These are phyloP conservation scores for Cryptotermes secundus DNA, from an alignment of 1,140 invertebrate genomes.

Conservation along the genomic window DNA sequence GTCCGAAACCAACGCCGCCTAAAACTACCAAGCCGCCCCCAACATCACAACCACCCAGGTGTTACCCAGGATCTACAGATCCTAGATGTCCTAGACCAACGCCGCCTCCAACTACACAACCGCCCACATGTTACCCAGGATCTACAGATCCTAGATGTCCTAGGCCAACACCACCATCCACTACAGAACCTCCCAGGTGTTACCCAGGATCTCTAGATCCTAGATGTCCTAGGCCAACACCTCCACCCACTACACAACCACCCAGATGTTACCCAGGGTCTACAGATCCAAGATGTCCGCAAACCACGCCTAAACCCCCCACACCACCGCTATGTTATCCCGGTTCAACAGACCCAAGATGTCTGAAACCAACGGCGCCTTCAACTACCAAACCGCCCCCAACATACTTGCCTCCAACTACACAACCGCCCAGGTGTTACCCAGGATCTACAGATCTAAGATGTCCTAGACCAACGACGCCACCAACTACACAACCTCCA, in stretches of 20 bases:
- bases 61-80: conserved; percentile 46
- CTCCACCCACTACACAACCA: conserved; percentile 38
- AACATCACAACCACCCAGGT: conserved; percentile 36
- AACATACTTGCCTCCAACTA: conserved; percentile 18
- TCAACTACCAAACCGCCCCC: conserved; percentile 22
- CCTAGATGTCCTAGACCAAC: conserved; percentile 39
- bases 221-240: conserved; percentile 39
- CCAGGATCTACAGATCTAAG: conserved; percentile 46
- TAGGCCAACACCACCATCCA: conserved; percentile 30
- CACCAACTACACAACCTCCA: neutral
- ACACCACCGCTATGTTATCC: conserved; percentile 45
- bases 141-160: conserved; percentile 44
- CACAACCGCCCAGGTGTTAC: conserved; percentile 27
- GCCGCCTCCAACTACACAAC: conserved; percentile 32
- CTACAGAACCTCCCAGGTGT: conserved; percentile 34
- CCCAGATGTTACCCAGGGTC: conserved; percentile 41
- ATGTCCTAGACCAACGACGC: conserved; percentile 40
- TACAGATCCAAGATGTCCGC: too few relatives aligned
- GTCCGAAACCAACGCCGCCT: conserved; percentile 41
- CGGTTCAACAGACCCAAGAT: conserved; percentile 50
- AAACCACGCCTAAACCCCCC: conserved; percentile 38
- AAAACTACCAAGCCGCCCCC: conserved; percentile 30
- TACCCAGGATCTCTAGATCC: conserved; percentile 40
- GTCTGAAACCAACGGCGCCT: conserved; percentile 43
- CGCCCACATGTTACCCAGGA: conserved; percentile 41